Conservation (phyloP, 2,113 vertebrate genomes). For the Cyphomyrus discorhynchus region DNA sequence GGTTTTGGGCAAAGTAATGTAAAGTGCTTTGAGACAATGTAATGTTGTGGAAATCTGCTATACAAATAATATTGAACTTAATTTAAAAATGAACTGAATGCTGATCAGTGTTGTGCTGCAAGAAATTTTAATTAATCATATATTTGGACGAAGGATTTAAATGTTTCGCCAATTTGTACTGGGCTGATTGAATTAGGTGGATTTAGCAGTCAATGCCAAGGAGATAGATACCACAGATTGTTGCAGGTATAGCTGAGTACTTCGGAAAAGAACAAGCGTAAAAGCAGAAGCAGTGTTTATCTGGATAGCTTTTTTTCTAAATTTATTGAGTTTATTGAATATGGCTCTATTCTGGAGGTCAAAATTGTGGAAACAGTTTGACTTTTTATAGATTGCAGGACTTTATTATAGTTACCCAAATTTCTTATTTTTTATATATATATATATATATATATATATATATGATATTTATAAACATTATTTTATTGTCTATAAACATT, state of each 20-base stretch:
- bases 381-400: background rate
- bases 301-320: background rate
- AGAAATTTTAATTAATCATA: background rate
- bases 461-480: background rate
- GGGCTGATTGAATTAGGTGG: background rate
- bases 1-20: no score
- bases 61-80: no score
- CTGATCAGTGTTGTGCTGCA: background rate
- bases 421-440: background rate
- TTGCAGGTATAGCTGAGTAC: background rate
- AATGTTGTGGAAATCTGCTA: no score
- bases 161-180: background rate
- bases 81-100: background rate
- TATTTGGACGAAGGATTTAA: background rate
- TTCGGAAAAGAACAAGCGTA: background rate
- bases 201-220: background rate
- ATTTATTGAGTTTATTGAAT: background rate
- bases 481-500: background rate
- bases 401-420: background rate
- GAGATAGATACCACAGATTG: background rate
- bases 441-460: no score
- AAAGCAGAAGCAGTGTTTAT: background rate
- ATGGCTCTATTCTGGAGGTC: background rate
- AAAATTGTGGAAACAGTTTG: background rate
- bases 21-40: no score